A percentile compares a stretch with the other conserved stretches of the same genome.
Evolutionary conservation across 1,140 invertebrate genomes (phyloP).

Genomic region (Wasmannia auropunctata): DNA sequence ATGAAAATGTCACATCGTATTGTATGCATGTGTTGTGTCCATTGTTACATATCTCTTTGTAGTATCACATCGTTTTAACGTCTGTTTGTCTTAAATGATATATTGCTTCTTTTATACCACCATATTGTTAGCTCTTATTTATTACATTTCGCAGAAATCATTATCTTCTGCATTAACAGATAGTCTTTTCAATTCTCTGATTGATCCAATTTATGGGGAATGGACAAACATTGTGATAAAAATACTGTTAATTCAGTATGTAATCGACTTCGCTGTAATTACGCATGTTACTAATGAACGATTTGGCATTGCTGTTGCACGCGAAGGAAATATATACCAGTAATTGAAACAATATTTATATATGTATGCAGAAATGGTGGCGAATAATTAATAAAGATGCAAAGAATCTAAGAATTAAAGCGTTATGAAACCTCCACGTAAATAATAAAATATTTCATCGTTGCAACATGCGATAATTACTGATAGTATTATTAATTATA

Average conservation of each 20-base stretch:
- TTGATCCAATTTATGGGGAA: not conserved
- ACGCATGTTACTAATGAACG: not conserved
- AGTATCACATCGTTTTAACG: not conserved
- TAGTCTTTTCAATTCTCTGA: not conserved
- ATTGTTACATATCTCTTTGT: not conserved
- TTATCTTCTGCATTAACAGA: not conserved
- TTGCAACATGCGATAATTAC: not conserved
- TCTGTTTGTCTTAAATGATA: constrained; percentile 31
- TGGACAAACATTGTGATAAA: not conserved
- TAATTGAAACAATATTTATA: constrained; percentile 6
- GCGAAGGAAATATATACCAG: not conserved
- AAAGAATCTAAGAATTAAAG: not conserved
- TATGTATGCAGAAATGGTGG: not conserved
- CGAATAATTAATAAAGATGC: constrained; percentile 11
- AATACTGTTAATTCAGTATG: constrained; percentile 17
- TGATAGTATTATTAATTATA: not conserved
- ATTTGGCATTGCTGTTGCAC: not conserved
- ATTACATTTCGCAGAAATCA: not conserved
- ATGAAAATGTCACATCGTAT: not conserved
- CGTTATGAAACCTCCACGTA: not conserved
- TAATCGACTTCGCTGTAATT: constrained; percentile 12
- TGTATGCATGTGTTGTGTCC: not conserved
- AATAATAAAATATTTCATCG: not conserved
- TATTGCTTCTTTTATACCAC: not conserved
- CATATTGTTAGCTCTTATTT: not conserved